Conservation (phyloP, 2,113 vertebrate genomes). For the Python bivittatus region DNA sequence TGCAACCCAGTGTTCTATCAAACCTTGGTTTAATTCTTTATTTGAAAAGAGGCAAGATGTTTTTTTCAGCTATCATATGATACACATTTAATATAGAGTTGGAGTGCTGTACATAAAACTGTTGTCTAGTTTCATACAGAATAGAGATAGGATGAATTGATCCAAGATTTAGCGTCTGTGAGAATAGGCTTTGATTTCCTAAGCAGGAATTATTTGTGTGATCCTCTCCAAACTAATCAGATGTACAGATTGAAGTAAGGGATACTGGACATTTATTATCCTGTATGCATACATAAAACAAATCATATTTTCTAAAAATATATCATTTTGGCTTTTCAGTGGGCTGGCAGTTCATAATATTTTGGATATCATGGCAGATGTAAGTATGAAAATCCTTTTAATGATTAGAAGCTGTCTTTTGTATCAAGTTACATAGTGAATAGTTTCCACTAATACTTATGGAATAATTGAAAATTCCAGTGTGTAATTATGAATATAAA, state of each 20-base stretch:
- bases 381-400: constrained; percentile 28
- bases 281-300: background rate
- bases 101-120: too few relatives aligned
- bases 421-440: background rate
- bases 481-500: background rate
- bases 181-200: background rate
- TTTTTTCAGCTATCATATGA: too few relatives aligned
- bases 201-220: background rate
- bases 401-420: background rate
- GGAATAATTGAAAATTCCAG: background rate
- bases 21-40: too few relatives aligned
- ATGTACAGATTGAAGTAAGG: background rate
- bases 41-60: too few relatives aligned
- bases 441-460: background rate
- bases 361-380: constrained; percentile 47
- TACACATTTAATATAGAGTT: too few relatives aligned
- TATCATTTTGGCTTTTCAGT: constrained; percentile 2
- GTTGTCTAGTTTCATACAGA: too few relatives aligned
- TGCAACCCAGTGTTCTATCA: too few relatives aligned
- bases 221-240: background rate
- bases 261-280: background rate
- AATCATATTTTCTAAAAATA: background rate
- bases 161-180: too few relatives aligned
- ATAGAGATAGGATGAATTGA: too few relatives aligned
- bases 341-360: background rate